Evolutionary conservation across 2,888 invertebrate genomes (phyloP).

Genomic region (Phytoseiulus persimilis): DNA sequence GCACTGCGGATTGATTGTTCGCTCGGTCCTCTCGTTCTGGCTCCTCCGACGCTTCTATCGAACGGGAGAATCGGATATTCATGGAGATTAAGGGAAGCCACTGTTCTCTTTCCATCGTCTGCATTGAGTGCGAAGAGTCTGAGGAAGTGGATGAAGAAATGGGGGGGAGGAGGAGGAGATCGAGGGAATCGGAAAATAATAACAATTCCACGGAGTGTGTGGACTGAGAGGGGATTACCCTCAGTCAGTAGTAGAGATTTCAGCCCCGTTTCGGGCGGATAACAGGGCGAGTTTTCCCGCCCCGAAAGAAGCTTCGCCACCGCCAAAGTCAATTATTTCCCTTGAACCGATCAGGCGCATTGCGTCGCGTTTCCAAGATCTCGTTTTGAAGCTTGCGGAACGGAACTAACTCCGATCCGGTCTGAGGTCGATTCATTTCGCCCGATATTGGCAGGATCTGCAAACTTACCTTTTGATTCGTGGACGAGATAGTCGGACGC

Average conservation of each 20-base stretch:
- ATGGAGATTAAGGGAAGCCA: not conserved
- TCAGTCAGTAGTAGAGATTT: not conserved
- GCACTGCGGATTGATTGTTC: too few relatives aligned
- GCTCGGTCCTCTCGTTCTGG: too few relatives aligned
- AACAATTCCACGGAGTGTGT: not conserved
- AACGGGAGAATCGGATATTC: not conserved
- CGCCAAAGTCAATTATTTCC: not conserved
- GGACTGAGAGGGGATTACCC: not conserved
- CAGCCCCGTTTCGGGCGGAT: not conserved
- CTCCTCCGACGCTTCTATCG: too few relatives aligned
- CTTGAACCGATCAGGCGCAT: not conserved
- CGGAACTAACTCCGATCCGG: not conserved
- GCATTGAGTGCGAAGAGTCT: not conserved
- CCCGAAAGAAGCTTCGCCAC: not conserved
- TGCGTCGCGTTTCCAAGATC: not conserved
- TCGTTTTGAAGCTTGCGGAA: not conserved
- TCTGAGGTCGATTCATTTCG: not conserved
- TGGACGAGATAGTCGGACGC: constrained; percentile 14
- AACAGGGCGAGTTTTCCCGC: not conserved
- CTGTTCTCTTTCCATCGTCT: not conserved
- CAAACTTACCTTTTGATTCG: not conserved
- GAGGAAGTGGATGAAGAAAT: not conserved
- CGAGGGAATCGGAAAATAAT: not conserved
- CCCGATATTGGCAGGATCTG: too few relatives aligned
- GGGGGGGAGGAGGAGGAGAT: not conserved